These are phyloP conservation scores for Engystomops pustulosus DNA, from an alignment of 2,113 vertebrate genomes.

Conservation along the genomic window DNA sequence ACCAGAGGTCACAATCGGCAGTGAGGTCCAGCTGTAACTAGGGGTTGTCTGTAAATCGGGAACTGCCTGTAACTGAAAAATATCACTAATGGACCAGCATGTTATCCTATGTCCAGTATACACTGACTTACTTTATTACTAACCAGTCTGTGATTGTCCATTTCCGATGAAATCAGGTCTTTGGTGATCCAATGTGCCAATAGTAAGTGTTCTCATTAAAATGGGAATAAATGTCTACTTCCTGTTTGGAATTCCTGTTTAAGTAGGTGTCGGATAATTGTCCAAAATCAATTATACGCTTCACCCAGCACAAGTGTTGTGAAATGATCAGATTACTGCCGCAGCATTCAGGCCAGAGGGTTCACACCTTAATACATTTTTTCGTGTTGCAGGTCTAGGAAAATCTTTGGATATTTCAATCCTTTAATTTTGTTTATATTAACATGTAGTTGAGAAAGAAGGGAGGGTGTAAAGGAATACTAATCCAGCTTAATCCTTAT, in stretches of 20 bases:
- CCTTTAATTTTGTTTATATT: slow-evolving; percentile 54
- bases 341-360: not conserved
- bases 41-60: too few species aligned
- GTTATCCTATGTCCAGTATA: too few species aligned
- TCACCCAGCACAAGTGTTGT: slow-evolving; percentile 22
- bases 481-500: slow-evolving; percentile 29
- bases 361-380: slow-evolving; percentile 22
- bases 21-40: too few species aligned
- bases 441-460: slow-evolving; percentile 17
- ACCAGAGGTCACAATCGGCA: too few species aligned
- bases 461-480: slow-evolving; percentile 5
- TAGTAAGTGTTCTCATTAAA: too few species aligned
- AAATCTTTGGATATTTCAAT: slow-evolving; percentile 39
- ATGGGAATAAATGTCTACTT: not conserved
- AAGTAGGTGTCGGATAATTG: not conserved
- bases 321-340: slow-evolving; percentile 22
- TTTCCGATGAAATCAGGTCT: too few species aligned
- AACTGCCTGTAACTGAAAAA: too few species aligned
- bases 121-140: not conserved
- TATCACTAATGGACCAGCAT: too few species aligned
- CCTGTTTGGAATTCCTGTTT: not conserved
- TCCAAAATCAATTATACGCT: slow-evolving; percentile 15
- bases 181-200: not conserved
- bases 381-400: not conserved
- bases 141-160: not conserved